phyloP scores from a whole-genome alignment of 1,140 invertebrate genomes.

The Carposina sasakii region DNA sequence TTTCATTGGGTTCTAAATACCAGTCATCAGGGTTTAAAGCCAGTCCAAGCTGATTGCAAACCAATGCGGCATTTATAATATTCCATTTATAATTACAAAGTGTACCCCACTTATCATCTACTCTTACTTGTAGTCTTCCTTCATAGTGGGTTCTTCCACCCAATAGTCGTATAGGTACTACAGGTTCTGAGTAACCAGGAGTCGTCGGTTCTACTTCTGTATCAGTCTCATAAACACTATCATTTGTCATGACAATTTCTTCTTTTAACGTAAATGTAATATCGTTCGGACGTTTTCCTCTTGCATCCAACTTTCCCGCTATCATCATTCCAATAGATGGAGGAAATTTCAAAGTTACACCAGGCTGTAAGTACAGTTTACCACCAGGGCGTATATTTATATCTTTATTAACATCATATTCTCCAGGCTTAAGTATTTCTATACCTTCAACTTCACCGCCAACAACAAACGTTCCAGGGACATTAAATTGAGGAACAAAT shows the following conservation, averaged over 20 bases:
- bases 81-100: constrained; percentile 98
- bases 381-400: constrained; percentile 93
- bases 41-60: constrained; percentile 95
- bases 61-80: constrained; percentile 91
- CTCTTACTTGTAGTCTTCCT: constrained; percentile 85
- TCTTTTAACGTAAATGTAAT: constrained; percentile 85
- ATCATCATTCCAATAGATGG: constrained; percentile 97
- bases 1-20: constrained; percentile 85
- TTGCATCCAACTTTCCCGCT: constrained; percentile 89
- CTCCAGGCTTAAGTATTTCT: constrained; percentile 83
- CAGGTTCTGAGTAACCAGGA: constrained; percentile 68
- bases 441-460: constrained; percentile 93
- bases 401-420: constrained; percentile 90
- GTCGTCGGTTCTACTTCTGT: constrained; percentile 73
- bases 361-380: constrained; percentile 88
- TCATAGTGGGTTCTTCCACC: constrained; percentile 83
- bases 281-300: constrained; percentile 82
- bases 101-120: constrained; percentile 94
- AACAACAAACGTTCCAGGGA: constrained; percentile 78
- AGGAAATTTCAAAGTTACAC: constrained; percentile 89
- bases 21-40: constrained; percentile 95
- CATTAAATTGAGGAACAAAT: constrained; percentile 84
- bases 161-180: constrained; percentile 81
- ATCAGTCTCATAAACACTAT: constrained; percentile 76
- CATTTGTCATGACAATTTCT: constrained; percentile 76